Evolutionary conservation across 2,797 vertebrate genomes (phyloP).

Genomic region (Alcedo atthis): DNA sequence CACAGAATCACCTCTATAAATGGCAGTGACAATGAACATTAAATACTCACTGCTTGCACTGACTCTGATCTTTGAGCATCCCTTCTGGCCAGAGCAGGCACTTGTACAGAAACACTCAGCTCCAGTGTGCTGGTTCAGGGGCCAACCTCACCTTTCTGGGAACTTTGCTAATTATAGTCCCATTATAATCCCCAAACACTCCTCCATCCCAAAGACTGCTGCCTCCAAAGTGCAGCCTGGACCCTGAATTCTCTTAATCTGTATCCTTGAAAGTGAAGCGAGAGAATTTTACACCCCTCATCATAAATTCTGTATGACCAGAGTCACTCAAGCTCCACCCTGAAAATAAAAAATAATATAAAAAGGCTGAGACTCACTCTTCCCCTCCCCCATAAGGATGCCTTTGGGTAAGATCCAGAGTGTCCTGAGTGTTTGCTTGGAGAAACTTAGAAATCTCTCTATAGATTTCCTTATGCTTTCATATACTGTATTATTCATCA

Average conservation of each 20-base stretch:
- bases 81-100: background rate
- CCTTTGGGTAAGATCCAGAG: background rate
- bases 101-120: background rate
- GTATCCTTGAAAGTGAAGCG: background rate
- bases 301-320: background rate
- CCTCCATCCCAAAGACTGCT: background rate
- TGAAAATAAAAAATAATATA: background rate
- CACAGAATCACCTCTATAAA: slow-evolving; percentile 57
- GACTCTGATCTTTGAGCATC: slow-evolving; percentile 17
- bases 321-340: background rate
- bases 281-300: background rate
- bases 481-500: background rate
- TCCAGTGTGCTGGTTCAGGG: background rate
- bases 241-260: background rate
- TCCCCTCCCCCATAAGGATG: too few relatives aligned
- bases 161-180: background rate
- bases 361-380: background rate
- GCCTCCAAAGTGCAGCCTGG: background rate
- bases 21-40: background rate
- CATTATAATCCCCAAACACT: background rate
- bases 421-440: background rate
- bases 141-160: background rate
- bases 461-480: background rate
- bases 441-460: background rate
- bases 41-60: slow-evolving; percentile 12